Evolutionary conservation across 2,888 invertebrate genomes (phyloP).

Genomic region (Phalangium opilio): DNA sequence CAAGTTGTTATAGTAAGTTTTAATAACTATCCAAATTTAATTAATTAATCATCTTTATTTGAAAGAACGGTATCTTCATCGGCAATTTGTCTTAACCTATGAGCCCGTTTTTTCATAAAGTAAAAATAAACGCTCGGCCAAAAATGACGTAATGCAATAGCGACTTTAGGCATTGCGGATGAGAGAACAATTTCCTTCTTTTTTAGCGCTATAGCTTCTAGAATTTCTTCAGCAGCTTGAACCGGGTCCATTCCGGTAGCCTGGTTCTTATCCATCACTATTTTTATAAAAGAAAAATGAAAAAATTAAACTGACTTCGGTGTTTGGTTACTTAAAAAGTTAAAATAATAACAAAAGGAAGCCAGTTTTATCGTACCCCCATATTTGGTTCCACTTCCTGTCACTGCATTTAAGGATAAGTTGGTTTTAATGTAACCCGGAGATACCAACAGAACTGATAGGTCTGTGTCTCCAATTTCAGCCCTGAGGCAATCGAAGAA

Average conservation of each 20-base stretch:
- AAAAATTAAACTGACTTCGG: too few relatives aligned
- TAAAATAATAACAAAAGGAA: too few relatives aligned
- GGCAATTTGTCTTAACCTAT: conserved; percentile 22
- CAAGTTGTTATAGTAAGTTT: too few relatives aligned
- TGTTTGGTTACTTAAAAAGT: too few relatives aligned
- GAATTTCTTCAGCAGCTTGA: conserved; percentile 53
- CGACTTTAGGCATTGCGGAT: conserved; percentile 49
- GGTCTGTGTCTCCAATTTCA: conserved; percentile 58
- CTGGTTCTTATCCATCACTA: conserved; percentile 73
- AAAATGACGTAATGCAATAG: conserved; percentile 53
- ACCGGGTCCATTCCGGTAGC: conserved; percentile 58
- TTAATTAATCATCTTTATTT: too few relatives aligned
- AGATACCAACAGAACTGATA: conserved; percentile 73
- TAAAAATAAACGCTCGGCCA: conserved; percentile 63
- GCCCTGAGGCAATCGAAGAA: conserved; percentile 79
- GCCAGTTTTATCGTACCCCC: conserved; percentile 44
- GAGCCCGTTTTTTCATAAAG: conserved; percentile 55
- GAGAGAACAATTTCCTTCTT: conserved; percentile 60
- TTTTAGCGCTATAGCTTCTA: conserved; percentile 50
- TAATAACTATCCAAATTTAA: too few relatives aligned
- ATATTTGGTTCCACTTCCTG: conserved; percentile 57
- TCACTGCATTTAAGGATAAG: conserved; percentile 80
- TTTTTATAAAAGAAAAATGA: conserved; percentile 28
- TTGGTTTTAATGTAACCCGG: conserved; percentile 82
- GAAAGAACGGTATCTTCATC: too few relatives aligned